Evolutionary conservation across 2,888 invertebrate species (phyloP), one percentile per base, ranked within the genome.

Genomic region (Electrophaes corylata): DNA sequence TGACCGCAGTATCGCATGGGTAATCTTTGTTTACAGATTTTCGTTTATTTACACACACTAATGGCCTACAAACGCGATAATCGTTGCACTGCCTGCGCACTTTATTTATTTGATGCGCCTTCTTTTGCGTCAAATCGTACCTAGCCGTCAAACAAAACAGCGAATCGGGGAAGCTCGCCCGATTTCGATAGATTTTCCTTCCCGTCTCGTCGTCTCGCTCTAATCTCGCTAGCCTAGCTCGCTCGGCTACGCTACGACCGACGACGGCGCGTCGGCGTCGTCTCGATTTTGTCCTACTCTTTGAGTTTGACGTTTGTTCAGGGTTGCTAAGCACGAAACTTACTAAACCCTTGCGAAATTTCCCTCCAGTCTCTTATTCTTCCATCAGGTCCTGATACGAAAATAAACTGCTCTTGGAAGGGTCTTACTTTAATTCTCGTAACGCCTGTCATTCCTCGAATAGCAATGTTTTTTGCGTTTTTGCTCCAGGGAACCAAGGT

Each of bases 31-130:
- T 86, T 85, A 83, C 79, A 71, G 69, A 58, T 79, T 71, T 79
- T 71, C 75, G 73, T 81, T 81, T 91, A 90, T 90, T 89, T 90
- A 88, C 89, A 87, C 86, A 85, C 88, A 87, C 79, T 76, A 47
- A 14, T 23, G 86, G 88, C 86, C 87, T 89, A 82, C 88, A 73
- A 87, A 87, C 85, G 84, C 78, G 73, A 78, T 83, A 86, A 86
- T 89, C 89, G 88, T 86, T 89, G 88, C 88, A 89, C 86, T 89
- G 88, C 88, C 88, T 88, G 88, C 90, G 90, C 90, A 88, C 82
- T 86, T 78, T 76, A 79, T 79, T 85, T 83, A 78, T 79, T 85
- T 83, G 88, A 84, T 88, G 89, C 87, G 91, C 86, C 84, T 87
- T 33, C 16, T 29, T 48, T 81, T 89, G 86, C 63, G 67, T 65